phyloP scores from a whole-genome alignment of 1,140 invertebrate genomes.

The Drosophila hydei region DNA sequence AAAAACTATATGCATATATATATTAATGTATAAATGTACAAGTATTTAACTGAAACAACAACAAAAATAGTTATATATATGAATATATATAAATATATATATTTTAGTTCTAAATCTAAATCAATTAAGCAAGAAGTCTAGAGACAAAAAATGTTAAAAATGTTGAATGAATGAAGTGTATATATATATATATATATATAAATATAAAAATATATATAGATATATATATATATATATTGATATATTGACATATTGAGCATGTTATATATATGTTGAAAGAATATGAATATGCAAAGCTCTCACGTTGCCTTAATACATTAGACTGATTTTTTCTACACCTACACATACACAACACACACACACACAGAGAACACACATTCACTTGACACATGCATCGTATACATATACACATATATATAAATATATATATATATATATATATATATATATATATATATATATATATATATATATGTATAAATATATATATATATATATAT shows the following conservation, averaged over 20 bases:
- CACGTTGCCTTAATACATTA: conserved; percentile 84
- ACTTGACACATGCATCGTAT: no score
- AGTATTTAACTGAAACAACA: conserved; percentile 35
- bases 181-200: conserved; percentile 17
- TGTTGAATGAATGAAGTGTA: conserved; percentile 27
- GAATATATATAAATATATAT: not conserved
- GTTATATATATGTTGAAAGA: conserved; percentile 29
- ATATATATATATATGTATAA: conserved; percentile 13
- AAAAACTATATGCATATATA: conserved; percentile 21
- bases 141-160: conserved; percentile 33
- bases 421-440: conserved; percentile 10
- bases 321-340: conserved; percentile 83
- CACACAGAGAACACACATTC: conserved; percentile 23
- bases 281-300: conserved; percentile 74
- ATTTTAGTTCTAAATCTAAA: conserved; percentile 25
- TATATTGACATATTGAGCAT: conserved; percentile 22
- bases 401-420: conserved; percentile 24
- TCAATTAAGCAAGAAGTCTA: conserved; percentile 33
- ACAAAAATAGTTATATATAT: conserved; percentile 1
- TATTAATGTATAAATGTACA: conserved; percentile 10
- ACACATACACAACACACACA: conserved; percentile 32
- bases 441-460: conserved; percentile 4
- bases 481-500: conserved; percentile 8
- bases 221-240: conserved; percentile 25
- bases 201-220: conserved; percentile 10